Conservation (phyloP, 2,888 invertebrate genomes). For the Yponomeuta plumbellus region DNA sequence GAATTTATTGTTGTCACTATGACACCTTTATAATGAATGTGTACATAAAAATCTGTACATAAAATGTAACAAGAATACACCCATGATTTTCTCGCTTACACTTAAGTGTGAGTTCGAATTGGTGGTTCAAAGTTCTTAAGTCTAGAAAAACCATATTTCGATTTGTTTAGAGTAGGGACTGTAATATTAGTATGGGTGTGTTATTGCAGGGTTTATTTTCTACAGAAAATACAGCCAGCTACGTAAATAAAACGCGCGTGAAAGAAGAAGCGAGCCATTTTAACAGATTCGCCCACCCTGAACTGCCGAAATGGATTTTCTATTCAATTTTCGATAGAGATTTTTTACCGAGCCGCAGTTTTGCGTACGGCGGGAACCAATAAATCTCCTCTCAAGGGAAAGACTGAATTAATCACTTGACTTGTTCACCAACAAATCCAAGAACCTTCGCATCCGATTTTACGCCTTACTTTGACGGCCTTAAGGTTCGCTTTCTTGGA, state of each 20-base stretch:
- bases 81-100: no score
- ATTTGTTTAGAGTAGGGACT: no score
- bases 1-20: no score
- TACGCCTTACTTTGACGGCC: neutral
- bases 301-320: conserved; percentile 70
- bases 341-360: conserved; percentile 75
- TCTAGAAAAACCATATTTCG: no score
- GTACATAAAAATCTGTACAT: no score
- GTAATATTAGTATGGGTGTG: no score
- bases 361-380: conserved; percentile 74
- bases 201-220: no score
- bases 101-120: no score
- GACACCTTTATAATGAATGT: no score
- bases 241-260: conserved; percentile 60
- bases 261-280: conserved; percentile 54
- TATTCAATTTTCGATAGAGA: conserved; percentile 77
- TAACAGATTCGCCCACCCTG: conserved; percentile 57
- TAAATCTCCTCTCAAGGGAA: conserved; percentile 74
- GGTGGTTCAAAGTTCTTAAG: no score
- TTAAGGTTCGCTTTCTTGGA: neutral
- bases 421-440: conserved; percentile 58
- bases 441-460: conserved; percentile 40
- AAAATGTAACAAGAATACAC: no score
- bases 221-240: conserved; percentile 19
- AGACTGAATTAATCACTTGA: conserved; percentile 74